phyloP scores from a whole-genome alignment of 2,113 vertebrate genomes.

The Atlantisia rogersi region DNA sequence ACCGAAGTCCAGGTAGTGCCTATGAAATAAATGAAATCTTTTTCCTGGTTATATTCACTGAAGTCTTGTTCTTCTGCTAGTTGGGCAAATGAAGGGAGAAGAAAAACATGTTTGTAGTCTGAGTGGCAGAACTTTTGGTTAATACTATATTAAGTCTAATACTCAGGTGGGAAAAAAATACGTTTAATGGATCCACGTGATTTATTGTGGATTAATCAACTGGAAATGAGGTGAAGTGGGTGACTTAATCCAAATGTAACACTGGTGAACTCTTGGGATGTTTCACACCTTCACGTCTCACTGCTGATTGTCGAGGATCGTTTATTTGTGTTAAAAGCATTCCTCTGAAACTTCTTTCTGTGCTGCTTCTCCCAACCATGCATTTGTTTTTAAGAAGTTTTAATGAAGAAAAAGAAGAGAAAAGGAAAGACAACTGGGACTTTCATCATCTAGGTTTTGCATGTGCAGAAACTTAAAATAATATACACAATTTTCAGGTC shows the following conservation, averaged over 20 bases:
- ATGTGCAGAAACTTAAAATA: slow-evolving; percentile 59
- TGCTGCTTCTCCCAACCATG: background rate
- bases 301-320: background rate
- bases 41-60: background rate
- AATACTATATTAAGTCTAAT: background rate
- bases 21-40: background rate
- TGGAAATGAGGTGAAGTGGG: background rate
- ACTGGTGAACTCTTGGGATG: background rate
- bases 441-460: slow-evolving; percentile 27
- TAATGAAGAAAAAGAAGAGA: background rate
- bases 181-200: background rate
- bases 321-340: background rate
- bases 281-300: slow-evolving; percentile 1
- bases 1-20: background rate
- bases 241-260: background rate
- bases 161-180: background rate
- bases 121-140: background rate
- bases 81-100: background rate
- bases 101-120: background rate
- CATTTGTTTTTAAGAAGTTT: background rate
- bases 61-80: background rate
- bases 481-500: slow-evolving; percentile 63
- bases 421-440: background rate
- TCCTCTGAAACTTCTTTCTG: background rate
- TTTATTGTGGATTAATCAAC: background rate